Evolutionary conservation across 53 echinoderm and acorn worm genomes (phyloP).

Genomic region (Luidia sarsii): DNA sequence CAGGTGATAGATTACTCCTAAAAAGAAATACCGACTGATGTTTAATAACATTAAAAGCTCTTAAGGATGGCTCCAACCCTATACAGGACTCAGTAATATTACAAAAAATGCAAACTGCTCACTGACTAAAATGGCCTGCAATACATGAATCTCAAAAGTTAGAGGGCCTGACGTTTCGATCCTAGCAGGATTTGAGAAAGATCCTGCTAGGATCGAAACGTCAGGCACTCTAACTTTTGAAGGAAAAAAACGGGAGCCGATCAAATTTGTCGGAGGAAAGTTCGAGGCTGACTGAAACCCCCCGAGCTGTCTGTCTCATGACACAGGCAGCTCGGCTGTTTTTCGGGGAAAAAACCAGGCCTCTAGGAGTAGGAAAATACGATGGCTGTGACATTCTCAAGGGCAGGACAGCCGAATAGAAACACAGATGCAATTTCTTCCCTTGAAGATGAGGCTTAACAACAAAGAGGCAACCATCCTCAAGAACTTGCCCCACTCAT

Average conservation of each 20-base stretch:
- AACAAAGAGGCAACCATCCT: conserved; percentile 4
- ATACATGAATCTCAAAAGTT: no score
- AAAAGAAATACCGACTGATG: not conserved
- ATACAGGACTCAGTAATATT: no score
- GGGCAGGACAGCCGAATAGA: not conserved
- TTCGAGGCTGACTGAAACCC: not conserved
- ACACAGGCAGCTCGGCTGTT: not conserved
- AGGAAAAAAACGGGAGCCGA: no score
- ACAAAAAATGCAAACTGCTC: no score
- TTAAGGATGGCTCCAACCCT: conserved; percentile 26
- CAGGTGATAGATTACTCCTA: no score
- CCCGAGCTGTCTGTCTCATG: not conserved
- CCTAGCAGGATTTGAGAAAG: no score
- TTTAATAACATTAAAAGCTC: not conserved
- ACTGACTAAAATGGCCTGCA: no score
- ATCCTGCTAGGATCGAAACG: no score
- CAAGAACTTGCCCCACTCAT: no score
- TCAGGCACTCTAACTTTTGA: no score
- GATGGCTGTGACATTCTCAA: not conserved
- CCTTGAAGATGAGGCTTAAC: not conserved
- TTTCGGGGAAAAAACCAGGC: not conserved
- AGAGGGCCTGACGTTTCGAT: no score
- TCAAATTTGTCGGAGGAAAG: no score
- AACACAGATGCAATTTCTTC: not conserved
- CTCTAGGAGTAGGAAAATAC: not conserved